Percentiles rank a stretch among this genome's conserved stretches.
These are phyloP conservation scores for Steinernema scapterisci DNA, from an alignment of 2,888 invertebrate species.

Conservation along the genomic window DNA sequence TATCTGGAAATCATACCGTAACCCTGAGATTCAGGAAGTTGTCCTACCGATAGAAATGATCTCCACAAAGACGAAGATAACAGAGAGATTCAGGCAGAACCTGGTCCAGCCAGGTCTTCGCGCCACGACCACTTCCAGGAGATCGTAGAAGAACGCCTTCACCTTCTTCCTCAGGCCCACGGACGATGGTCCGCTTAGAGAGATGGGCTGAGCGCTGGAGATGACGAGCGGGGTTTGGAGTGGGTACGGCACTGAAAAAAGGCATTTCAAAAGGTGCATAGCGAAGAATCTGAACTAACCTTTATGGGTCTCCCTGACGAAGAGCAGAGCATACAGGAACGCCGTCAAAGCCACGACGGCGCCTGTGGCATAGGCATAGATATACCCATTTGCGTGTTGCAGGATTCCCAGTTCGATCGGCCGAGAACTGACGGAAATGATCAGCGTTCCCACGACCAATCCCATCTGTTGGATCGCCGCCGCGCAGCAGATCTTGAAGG, in stretches of 20 bases:
- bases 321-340: slow-evolving; percentile 52
- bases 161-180: neutral
- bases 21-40: neutral
- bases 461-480: slow-evolving; percentile 5
- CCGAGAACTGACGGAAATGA: slow-evolving; percentile 32
- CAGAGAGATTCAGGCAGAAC: slow-evolving; percentile 55
- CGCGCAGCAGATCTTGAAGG: slow-evolving; percentile 20
- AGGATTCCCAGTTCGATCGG: slow-evolving; percentile 2
- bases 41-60: neutral
- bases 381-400: slow-evolving; percentile 35
- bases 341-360: slow-evolving; percentile 42
- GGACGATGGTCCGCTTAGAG: neutral
- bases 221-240: neutral
- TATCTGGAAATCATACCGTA: slow-evolving; percentile 47
- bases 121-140: slow-evolving; percentile 47
- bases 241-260: slow-evolving; percentile 15
- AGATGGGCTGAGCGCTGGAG: neutral
- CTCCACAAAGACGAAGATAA: slow-evolving; percentile 53
- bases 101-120: slow-evolving; percentile 57
- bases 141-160: slow-evolving; percentile 34
- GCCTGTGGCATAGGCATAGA: slow-evolving; percentile 32
- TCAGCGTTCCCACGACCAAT: neutral
- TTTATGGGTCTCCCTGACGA: slow-evolving; percentile 53
- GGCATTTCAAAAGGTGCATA: neutral
- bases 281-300: slow-evolving; percentile 4